Evolutionary conservation across 2,888 invertebrate genomes (phyloP).

Genomic region (Conistra vaccinii): DNA sequence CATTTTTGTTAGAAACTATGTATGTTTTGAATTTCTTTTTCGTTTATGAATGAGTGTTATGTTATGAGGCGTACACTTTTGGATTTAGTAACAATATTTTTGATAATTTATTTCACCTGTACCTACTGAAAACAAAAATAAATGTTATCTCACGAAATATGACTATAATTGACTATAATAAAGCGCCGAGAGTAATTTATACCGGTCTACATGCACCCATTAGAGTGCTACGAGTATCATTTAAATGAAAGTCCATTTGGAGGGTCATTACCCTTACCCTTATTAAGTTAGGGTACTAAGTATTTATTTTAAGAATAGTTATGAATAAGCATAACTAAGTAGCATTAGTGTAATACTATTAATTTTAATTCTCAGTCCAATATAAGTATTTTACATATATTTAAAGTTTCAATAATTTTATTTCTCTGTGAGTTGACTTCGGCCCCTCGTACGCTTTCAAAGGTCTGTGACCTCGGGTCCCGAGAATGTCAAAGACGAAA

Average conservation of each 20-base stretch:
- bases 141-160: conserved; percentile 3
- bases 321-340: neutral
- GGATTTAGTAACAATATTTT: too few species aligned
- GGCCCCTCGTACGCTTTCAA: too few species aligned
- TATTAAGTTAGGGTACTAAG: neutral
- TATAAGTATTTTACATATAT: neutral
- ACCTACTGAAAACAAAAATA: neutral
- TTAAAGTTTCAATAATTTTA: neutral
- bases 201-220: conserved; percentile 1
- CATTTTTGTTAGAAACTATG: too few species aligned
- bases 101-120: neutral
- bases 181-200: neutral
- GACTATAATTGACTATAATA: conserved; percentile 6
- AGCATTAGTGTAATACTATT: neutral
- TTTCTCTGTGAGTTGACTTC: too few species aligned
- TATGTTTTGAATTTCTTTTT: too few species aligned
- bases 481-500: too few species aligned
- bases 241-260: neutral
- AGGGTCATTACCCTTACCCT: neutral
- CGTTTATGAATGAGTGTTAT: too few species aligned
- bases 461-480: too few species aligned
- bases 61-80: too few species aligned
- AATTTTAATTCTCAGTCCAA: neutral
- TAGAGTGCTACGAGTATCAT: neutral
- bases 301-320: neutral